A percentile compares a stretch with the other conserved stretches of the same genome.
Evolutionary conservation across 2,797 vertebrate genomes (phyloP).

Genomic region (Petrocephalus sullivani): DNA sequence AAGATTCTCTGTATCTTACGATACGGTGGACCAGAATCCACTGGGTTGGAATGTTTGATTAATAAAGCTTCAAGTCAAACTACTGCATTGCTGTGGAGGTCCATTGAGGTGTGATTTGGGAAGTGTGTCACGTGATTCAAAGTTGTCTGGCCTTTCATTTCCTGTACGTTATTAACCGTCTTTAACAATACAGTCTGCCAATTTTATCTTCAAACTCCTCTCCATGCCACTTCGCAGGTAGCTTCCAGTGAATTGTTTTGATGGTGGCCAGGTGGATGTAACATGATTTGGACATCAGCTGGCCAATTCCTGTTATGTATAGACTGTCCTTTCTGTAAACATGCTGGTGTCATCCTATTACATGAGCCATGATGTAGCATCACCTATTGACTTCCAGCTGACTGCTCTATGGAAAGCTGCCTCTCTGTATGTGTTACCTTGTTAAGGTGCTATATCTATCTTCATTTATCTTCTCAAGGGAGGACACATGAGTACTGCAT

Average conservation of each 20-base stretch:
- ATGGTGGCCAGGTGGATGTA: background rate
- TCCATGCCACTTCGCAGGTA: background rate
- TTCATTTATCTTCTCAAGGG: background rate
- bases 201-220: background rate
- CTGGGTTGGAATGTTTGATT: slow-evolving; percentile 14
- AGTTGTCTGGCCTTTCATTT: background rate
- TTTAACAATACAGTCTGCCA: background rate
- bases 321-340: background rate
- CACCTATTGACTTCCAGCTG: background rate
- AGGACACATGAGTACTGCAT: background rate
- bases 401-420: background rate
- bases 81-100: slow-evolving; percentile 8
- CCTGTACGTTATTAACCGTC: background rate
- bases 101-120: slow-evolving; percentile 5
- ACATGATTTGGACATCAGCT: background rate
- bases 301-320: background rate
- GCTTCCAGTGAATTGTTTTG: background rate
- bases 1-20: background rate
- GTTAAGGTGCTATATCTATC: background rate
- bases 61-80: slow-evolving; percentile 20
- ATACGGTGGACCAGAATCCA: background rate
- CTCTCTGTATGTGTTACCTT: background rate
- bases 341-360: no score
- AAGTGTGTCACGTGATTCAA: background rate
- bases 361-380: background rate